A percentile compares a stretch with the other conserved stretches of the same genome.
These are phyloP conservation scores for Urocynchramus pylzowi DNA, from an alignment of 2,113 vertebrate genomes.

Conservation along the genomic window DNA sequence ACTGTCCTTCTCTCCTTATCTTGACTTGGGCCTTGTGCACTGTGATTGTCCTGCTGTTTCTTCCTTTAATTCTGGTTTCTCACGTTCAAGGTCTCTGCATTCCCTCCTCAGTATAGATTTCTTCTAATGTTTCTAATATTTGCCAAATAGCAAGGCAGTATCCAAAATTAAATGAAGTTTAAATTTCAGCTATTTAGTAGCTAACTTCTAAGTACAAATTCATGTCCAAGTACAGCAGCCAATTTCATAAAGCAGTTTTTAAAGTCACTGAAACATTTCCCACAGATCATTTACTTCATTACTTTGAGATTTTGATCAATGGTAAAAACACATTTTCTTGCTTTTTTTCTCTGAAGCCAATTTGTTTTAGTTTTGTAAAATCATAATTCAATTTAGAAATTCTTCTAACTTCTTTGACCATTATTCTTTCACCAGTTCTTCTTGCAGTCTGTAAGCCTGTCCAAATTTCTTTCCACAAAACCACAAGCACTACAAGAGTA, in stretches of 20 bases:
- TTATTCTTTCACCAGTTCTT: neutral
- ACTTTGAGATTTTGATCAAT: neutral
- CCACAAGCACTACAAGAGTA: neutral
- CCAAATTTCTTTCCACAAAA: neutral
- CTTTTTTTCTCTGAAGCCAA: neutral
- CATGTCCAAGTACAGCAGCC: neutral
- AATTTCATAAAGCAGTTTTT: neutral
- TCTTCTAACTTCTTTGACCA: neutral
- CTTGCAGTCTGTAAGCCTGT: neutral
- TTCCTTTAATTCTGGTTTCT: neutral
- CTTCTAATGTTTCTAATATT: neutral
- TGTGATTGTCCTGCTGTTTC: neutral
- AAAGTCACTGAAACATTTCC: constrained; percentile 11
- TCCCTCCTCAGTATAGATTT: neutral
- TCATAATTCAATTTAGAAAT: neutral
- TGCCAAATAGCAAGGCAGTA: neutral
- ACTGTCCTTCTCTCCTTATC: neutral
- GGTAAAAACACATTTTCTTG: neutral
- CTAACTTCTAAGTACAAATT: neutral
- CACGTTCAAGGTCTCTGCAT: neutral
- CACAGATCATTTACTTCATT: neutral
- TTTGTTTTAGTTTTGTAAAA: neutral
- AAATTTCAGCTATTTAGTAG: neutral
- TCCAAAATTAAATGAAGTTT: neutral
- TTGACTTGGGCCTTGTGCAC: neutral